These are phyloP conservation scores for Chiroxiphia lanceolata DNA, from an alignment of 2,797 vertebrate species.

Conservation along the genomic window DNA sequence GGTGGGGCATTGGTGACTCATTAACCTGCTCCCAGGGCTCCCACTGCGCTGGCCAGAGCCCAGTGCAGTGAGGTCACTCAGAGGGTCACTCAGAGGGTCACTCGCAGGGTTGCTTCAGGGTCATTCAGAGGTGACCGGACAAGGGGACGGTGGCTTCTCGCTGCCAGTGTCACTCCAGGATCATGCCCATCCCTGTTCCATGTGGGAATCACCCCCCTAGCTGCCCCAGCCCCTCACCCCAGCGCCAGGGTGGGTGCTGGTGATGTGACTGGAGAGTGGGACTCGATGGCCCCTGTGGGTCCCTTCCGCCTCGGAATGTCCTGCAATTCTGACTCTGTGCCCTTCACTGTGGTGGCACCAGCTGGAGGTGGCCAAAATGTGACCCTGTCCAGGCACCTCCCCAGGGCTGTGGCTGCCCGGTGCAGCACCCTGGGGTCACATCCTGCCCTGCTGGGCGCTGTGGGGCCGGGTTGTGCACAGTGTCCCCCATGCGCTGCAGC, in stretches of 20 bases:
- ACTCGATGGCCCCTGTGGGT: not conserved
- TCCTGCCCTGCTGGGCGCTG: not conserved
- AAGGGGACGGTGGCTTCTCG: not conserved
- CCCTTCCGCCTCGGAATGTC: not conserved
- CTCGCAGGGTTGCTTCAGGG: not conserved
- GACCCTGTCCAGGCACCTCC: not conserved
- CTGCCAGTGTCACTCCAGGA: not conserved
- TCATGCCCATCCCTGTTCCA: not conserved
- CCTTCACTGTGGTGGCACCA: not conserved
- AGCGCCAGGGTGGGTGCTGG: accelerated
- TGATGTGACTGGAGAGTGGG: not conserved
- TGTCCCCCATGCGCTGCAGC: accelerated
- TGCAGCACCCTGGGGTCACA: not conserved
- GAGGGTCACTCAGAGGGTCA: not conserved
- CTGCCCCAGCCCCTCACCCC: not conserved
- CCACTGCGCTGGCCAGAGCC: accelerated
- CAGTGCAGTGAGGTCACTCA: not conserved
- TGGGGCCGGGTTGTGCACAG: accelerated
- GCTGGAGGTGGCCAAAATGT: not conserved
- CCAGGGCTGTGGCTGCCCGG: accelerated
- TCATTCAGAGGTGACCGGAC: not conserved
- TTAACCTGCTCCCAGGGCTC: not conserved
- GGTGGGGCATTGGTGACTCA: not conserved
- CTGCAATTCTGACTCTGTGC: not conserved
- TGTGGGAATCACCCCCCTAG: not conserved